Conservation (phyloP, 2,113 vertebrate genomes). For the Brienomyrus brachyistius region DNA sequence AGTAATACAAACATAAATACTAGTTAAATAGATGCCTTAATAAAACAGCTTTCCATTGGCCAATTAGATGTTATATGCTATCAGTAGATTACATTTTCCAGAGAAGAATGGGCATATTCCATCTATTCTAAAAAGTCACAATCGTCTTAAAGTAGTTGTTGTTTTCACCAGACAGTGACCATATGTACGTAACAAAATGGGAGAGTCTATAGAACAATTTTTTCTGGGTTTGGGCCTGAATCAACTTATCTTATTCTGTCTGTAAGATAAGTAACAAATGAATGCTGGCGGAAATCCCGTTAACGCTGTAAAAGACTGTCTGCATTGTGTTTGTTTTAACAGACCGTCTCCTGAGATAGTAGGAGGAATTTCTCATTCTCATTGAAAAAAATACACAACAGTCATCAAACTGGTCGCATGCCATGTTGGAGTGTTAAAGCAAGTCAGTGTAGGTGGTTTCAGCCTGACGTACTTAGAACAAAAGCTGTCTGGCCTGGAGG, state of each 20-base stretch:
- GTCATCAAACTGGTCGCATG: conserved; percentile 1
- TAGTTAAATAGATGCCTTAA: background rate
- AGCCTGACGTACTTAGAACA: conserved; percentile 11
- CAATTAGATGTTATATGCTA: background rate
- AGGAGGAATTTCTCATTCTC: conserved; percentile 18
- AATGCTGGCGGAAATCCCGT: conserved; percentile 21
- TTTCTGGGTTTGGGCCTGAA: background rate
- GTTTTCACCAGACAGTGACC: background rate
- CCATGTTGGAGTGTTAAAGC: background rate
- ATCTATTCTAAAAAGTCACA: background rate
- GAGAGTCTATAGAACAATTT: background rate
- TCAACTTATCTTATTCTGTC: background rate
- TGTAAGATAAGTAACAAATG: conserved; percentile 25
- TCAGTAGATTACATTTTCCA: background rate
- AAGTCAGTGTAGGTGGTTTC: conserved; percentile 10
- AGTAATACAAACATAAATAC: background rate
- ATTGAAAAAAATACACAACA: conserved; percentile 23
- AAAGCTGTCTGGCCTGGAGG: conserved; percentile 16
- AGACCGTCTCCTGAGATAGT: background rate
- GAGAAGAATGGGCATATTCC: background rate
- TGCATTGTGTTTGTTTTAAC: background rate
- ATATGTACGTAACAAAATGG: background rate
- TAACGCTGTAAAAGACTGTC: background rate
- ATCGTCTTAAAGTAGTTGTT: background rate
- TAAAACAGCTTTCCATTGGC: background rate